These are phyloP conservation scores for Cepaea nemoralis DNA, from an alignment of 1,140 invertebrate genomes.

Conservation along the genomic window DNA sequence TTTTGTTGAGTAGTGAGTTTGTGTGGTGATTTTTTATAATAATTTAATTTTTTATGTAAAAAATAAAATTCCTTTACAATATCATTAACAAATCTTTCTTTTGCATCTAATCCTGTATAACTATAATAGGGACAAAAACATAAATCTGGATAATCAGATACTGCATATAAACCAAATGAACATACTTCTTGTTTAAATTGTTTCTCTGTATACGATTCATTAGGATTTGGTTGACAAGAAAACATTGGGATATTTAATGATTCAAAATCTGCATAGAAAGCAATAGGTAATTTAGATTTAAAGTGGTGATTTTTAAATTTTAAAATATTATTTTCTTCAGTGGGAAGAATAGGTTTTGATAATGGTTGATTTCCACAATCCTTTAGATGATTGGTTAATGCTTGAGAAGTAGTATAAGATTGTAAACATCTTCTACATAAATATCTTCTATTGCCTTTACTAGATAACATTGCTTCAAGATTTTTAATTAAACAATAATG, in stretches of 20 bases:
- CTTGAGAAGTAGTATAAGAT: background rate
- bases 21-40: too few species aligned
- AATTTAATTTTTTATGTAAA: too few species aligned
- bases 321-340: background rate
- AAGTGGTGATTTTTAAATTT: constrained; percentile 8
- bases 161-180: background rate
- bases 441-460: too few species aligned
- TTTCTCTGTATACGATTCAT: constrained; percentile 8
- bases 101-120: too few species aligned
- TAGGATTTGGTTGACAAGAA: constrained; percentile 3
- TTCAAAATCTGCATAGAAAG: too few species aligned
- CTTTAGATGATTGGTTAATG: background rate
- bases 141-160: constrained; percentile 1
- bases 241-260: background rate
- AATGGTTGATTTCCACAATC: constrained; percentile 7
- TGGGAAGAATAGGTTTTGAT: background rate
- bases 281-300: constrained; percentile 13
- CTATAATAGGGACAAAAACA: too few species aligned
- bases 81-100: too few species aligned
- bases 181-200: constrained; percentile 1
- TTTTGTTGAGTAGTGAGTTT: too few species aligned
- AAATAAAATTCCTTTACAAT: too few species aligned
- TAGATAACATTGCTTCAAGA: too few species aligned
- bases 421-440: too few species aligned
- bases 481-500: too few species aligned